Evolutionary conservation across 2,113 vertebrate species (phyloP).

Genomic region (Tiliqua scincoides): DNA sequence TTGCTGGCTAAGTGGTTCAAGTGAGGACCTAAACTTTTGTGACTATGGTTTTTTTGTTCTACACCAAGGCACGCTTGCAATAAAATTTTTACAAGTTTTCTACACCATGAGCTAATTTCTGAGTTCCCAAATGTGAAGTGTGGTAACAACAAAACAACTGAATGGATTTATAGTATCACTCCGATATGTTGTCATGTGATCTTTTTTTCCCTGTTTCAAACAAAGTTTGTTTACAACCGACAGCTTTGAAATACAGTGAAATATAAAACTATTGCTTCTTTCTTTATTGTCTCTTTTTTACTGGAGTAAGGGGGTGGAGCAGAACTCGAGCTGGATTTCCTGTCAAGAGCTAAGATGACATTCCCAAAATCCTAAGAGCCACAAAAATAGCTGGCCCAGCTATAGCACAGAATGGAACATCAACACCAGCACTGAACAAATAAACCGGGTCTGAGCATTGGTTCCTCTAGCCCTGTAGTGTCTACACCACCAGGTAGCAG

Average conservation of each 20-base stretch:
- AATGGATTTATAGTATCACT: constrained; percentile 69
- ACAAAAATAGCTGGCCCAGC: not conserved
- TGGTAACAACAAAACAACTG: constrained; percentile 63
- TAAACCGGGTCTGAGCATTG: no score
- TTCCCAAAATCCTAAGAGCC: not conserved
- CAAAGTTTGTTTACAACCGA: constrained; percentile 69
- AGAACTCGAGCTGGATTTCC: not conserved
- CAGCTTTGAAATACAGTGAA: constrained; percentile 72
- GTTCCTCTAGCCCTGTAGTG: no score
- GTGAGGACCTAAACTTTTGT: constrained; percentile 62
- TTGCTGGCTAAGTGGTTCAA: constrained; percentile 48
- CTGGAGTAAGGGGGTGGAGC: not conserved
- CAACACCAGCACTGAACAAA: no score
- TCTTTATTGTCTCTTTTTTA: constrained; percentile 41
- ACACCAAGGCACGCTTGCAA: constrained; percentile 68
- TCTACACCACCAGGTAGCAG: no score
- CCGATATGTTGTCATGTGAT: constrained; percentile 66
- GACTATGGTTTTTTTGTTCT: constrained; percentile 61
- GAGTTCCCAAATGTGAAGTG: constrained; percentile 65
- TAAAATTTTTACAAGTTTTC: constrained; percentile 72
- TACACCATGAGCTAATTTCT: constrained; percentile 66
- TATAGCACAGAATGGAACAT: not conserved
- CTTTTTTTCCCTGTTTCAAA: constrained; percentile 62
- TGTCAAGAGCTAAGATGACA: not conserved
- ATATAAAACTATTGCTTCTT: constrained; percentile 35